Evolutionary conservation across 1,140 invertebrate genomes (phyloP), one percentile per base, ranked within the genome.

Genomic region (Catajapyx aquilonaris): DNA sequence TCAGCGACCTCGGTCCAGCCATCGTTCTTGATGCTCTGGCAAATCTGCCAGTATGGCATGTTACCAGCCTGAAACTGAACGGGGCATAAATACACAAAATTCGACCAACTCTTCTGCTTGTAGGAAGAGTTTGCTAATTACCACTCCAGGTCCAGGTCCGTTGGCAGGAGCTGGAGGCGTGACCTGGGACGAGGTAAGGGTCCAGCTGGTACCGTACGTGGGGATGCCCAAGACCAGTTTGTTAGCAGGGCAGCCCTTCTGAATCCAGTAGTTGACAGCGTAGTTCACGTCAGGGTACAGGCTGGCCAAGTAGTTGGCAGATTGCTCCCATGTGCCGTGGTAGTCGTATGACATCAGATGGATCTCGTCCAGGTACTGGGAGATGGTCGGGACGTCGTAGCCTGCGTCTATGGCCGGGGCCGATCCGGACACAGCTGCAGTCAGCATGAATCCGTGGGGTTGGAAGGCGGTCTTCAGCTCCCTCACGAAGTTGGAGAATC

Each of bases 341-440:
- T 59, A 63, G 44, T 65, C 63, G 44, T 65, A 65, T 20, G 50
- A 48, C 62, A 65, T 63, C n/a, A 66, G 39, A 38, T 64, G 64
- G 13, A 67, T 52, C 31, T 57, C 57, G 43, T 67, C 62, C 4
- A 64, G 44, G 11, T 41, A 25, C 22, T 38, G 30, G n/a, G 56
- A 50, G 7, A 63, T 43, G 34, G 44, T 38, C 11, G 46, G 45
- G 17, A 64, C 46, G 39, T 64, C 59, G 39, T 64, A 64, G 22
- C 51, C 57, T 13, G 38, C 31, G 34, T 52, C 49, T 5, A 50
- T 47, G 60, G 37, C n/a, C 44, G 43, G 30, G 44, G 45, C 47
- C 9, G 45, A 44, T 9, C 45, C 45, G 18, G 54, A 48, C 17
- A 57, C 48, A 5, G 55, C 55, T 17, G 52, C 53, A 10, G 52